A percentile compares a stretch with the other conserved stretches of the same genome.
phyloP scores from a whole-genome alignment of 2,797 vertebrate genomes.

The Mormyrops attenuatus region DNA sequence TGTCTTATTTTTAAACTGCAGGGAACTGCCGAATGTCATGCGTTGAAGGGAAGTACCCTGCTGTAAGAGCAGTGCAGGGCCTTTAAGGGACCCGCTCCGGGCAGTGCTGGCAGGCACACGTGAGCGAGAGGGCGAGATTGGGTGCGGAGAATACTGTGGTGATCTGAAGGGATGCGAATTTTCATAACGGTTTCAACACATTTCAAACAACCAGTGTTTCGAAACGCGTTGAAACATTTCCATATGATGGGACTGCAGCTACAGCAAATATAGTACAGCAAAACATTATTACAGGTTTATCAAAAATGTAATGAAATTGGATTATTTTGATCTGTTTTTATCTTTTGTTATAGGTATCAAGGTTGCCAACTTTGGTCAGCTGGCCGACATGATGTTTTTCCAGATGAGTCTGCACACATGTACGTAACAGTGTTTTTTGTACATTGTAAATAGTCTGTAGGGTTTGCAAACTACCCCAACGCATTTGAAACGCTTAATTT shows the following conservation, averaged over 20 bases:
- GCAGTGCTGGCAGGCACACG: background rate
- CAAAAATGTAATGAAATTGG: background rate
- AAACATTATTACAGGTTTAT: background rate
- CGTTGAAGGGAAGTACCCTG: background rate
- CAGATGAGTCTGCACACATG: background rate
- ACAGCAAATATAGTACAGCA: background rate
- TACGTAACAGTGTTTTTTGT: background rate
- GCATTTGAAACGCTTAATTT: background rate
- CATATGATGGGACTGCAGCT: background rate
- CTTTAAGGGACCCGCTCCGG: background rate
- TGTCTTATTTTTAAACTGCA: background rate
- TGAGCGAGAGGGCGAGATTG: background rate
- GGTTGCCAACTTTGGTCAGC: background rate
- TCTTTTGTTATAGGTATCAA: background rate
- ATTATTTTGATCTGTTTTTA: background rate
- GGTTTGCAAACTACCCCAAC: background rate
- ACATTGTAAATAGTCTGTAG: background rate
- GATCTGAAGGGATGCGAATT: background rate
- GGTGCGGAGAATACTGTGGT: background rate
- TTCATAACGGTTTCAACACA: background rate
- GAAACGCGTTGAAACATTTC: background rate
- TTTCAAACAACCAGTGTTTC: background rate
- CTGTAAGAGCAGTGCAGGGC: background rate
- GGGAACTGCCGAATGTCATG: background rate
- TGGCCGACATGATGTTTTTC: background rate